Percentiles rank a stretch among this genome's conserved stretches.
These are phyloP conservation scores for Spermophilus dauricus DNA, from an alignment of 2,113 vertebrate species.

Conservation along the genomic window DNA sequence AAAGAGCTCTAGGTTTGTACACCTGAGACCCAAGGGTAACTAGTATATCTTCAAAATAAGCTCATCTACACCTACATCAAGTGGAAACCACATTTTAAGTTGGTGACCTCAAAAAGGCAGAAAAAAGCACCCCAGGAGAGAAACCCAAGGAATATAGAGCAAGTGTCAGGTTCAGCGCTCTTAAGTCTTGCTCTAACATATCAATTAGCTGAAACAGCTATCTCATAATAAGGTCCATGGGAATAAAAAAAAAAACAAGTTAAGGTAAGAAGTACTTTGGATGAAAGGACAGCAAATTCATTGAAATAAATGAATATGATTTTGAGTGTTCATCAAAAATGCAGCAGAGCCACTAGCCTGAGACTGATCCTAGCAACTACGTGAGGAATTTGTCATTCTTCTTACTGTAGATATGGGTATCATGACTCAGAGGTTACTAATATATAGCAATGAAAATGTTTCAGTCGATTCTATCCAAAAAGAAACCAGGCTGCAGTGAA, in stretches of 20 bases:
- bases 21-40: neutral
- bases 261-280: neutral
- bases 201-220: constrained; percentile 45
- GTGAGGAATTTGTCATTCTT: neutral
- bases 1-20: neutral
- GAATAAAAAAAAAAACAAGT: constrained; percentile 24
- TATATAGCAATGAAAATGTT: neutral
- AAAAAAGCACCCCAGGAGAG: constrained; percentile 11
- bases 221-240: constrained; percentile 24
- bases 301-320: neutral
- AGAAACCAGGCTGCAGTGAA: neutral
- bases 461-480: neutral
- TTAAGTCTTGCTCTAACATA: neutral
- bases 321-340: neutral
- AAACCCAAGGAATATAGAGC: neutral
- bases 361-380: neutral
- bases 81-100: constrained; percentile 44
- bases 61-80: neutral
- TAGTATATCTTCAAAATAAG: constrained; percentile 50
- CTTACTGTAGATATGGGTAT: neutral
- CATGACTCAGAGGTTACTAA: neutral
- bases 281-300: neutral
- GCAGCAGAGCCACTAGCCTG: neutral
- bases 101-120: constrained; percentile 7
- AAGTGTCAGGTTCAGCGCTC: constrained; percentile 37